A percentile compares a stretch with the other conserved stretches of the same genome.
phyloP scores from a whole-genome alignment of 2,113 vertebrate genomes.

The Malurus elegans region DNA sequence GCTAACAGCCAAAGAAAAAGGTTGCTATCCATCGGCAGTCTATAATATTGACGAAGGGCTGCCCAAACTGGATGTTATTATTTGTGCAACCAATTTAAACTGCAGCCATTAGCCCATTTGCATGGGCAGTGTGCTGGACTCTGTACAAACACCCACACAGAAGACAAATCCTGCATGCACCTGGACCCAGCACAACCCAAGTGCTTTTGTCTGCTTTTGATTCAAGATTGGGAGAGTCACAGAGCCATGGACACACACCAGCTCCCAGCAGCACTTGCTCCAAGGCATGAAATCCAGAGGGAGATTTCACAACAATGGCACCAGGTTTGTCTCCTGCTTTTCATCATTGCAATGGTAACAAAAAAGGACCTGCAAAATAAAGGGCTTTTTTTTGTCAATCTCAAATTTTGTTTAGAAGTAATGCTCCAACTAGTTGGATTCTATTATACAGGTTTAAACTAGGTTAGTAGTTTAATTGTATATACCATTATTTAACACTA shows the following conservation, averaged over 20 bases:
- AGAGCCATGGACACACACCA: background rate
- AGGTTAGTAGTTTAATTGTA: background rate
- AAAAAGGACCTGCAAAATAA: background rate
- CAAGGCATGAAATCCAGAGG: background rate
- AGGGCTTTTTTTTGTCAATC: accelerated
- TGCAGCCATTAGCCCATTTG: background rate
- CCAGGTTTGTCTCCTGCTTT: background rate
- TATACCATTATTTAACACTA: background rate
- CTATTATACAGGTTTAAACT: background rate
- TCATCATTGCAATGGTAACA: background rate
- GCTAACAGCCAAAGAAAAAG: background rate
- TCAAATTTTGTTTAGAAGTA: background rate
- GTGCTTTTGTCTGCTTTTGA: background rate
- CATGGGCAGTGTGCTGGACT: background rate
- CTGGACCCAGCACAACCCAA: background rate
- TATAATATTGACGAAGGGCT: background rate
- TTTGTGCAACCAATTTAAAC: background rate
- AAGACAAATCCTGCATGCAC: accelerated
- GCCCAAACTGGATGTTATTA: background rate
- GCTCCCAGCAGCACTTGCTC: background rate
- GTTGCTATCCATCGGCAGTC: background rate
- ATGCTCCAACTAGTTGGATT: background rate
- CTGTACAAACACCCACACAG: background rate
- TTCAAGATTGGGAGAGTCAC: background rate
- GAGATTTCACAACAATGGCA: background rate